These are phyloP conservation scores for Frankliniella fusca DNA, from an alignment of 2,888 invertebrate species.

Conservation along the genomic window DNA sequence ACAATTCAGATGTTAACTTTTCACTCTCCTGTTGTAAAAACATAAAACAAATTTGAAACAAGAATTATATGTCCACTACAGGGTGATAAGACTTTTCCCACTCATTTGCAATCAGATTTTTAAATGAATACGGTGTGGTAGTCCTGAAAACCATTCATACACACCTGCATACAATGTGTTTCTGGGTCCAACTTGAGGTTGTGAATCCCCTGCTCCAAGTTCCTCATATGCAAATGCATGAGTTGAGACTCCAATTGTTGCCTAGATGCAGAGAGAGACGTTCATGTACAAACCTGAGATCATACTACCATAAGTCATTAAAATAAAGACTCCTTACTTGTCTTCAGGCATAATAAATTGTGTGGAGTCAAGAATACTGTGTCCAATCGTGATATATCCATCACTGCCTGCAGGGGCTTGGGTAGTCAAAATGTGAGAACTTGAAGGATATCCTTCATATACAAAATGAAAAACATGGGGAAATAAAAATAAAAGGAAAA, in stretches of 20 bases:
- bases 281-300: not conserved
- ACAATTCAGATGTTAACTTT: slow-evolving; percentile 56
- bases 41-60: slow-evolving; percentile 27
- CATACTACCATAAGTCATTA: slow-evolving; percentile 28
- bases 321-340: not conserved
- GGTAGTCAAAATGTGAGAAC: slow-evolving; percentile 41
- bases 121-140: slow-evolving; percentile 19
- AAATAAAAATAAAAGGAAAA: not conserved
- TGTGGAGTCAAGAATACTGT: slow-evolving; percentile 44
- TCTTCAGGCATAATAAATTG: slow-evolving; percentile 35
- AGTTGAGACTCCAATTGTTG: slow-evolving; percentile 57
- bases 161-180: slow-evolving; percentile 10
- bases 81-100: not conserved
- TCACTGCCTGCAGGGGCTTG: slow-evolving; percentile 45
- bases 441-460: slow-evolving; percentile 41
- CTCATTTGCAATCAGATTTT: no score
- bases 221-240: slow-evolving; percentile 57
- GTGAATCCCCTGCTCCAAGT: slow-evolving; percentile 59
- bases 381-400: slow-evolving; percentile 51
- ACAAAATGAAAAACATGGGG: no score
- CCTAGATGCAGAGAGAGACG: slow-evolving; percentile 40
- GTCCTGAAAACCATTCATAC: not conserved
- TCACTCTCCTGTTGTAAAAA: slow-evolving; percentile 52
- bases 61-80: not conserved
- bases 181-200: slow-evolving; percentile 51